phyloP scores from a whole-genome alignment of 1,140 invertebrate genomes.

The Babylonia areolata region DNA sequence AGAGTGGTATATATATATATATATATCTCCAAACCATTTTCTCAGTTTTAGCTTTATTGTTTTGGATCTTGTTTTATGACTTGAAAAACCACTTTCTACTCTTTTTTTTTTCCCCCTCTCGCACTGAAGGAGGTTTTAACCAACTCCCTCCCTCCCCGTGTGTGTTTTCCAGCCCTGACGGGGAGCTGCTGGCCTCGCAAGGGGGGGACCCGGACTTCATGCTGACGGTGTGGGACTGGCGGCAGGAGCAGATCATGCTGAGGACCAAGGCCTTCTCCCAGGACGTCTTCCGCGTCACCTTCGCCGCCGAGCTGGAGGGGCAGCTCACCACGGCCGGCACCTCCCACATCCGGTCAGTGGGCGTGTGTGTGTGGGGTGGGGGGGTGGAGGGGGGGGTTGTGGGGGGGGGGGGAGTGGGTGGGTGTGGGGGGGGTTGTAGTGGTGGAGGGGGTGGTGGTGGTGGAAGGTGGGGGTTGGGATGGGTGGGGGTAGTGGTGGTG shows the following conservation, averaged over 20 bases:
- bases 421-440: background rate
- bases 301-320: slow-evolving; percentile 86
- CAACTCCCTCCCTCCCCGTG: too few relatives aligned
- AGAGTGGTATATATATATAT: too few relatives aligned
- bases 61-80: too few relatives aligned
- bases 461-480: background rate
- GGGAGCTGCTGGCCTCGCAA: slow-evolving; percentile 87
- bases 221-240: slow-evolving; percentile 93
- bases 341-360: slow-evolving; percentile 85
- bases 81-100: too few relatives aligned
- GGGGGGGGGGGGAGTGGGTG: too few relatives aligned
- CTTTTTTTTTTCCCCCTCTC: too few relatives aligned
- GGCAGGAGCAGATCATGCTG: slow-evolving; percentile 83
- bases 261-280: slow-evolving; percentile 87
- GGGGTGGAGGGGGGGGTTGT: background rate
- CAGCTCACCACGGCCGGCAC: slow-evolving; percentile 86
- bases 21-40: too few relatives aligned
- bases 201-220: slow-evolving; percentile 90
- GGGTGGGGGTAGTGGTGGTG: background rate
- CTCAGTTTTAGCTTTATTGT: too few relatives aligned
- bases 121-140: too few relatives aligned
- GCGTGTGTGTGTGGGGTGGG: background rate
- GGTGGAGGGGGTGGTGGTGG: background rate
- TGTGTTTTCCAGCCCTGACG: slow-evolving; percentile 84
- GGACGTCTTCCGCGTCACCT: slow-evolving; percentile 84